Evolutionary conservation across 2,797 vertebrate species (phyloP).

Genomic region (Schizopygopsis malacanthus): DNA sequence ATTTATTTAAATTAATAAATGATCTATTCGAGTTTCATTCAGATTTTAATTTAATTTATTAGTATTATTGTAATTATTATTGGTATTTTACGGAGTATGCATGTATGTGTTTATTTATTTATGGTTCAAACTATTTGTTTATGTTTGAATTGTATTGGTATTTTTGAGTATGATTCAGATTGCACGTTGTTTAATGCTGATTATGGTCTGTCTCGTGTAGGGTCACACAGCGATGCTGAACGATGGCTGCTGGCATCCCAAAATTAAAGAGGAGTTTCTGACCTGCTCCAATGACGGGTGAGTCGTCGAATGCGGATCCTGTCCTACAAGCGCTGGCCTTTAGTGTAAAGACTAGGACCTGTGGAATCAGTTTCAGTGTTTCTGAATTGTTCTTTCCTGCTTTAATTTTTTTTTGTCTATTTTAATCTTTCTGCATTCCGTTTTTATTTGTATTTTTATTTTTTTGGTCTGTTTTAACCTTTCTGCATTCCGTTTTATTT

Average conservation of each 20-base stretch:
- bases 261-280: constrained; percentile 97
- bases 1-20: background rate
- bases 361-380: no score
- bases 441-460: no score
- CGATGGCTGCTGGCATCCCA: constrained; percentile 96
- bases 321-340: no score
- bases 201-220: constrained; percentile 69
- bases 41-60: background rate
- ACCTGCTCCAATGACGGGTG: constrained; percentile 98
- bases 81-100: background rate
- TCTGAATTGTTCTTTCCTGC: no score
- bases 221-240: constrained; percentile 99
- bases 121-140: background rate
- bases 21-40: background rate
- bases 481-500: no score
- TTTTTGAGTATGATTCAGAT: background rate
- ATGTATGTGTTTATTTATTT: background rate
- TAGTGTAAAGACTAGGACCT: no score
- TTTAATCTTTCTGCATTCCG: no score
- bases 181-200: no score
- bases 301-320: constrained; percentile 62
- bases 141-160: no score
- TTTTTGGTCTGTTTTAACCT: no score
- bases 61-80: background rate
- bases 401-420: no score